Conservation (phyloP, 1,140 invertebrate genomes). For the silkworm (Bombyx mori) region DNA sequence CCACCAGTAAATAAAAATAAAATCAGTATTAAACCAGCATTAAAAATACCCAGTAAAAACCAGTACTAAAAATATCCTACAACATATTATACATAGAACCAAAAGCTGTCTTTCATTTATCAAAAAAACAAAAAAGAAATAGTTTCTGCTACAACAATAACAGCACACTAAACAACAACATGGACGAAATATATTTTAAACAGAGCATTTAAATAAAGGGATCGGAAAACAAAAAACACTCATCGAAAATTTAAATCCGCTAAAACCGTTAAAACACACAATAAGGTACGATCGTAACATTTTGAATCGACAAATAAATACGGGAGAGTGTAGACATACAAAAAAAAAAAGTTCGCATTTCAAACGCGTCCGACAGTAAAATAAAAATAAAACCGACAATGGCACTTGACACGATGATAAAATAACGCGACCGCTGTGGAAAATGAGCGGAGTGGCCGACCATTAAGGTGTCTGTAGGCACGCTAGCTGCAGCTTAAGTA, state of each 20-base stretch:
- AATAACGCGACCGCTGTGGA: slow-evolving; percentile 29
- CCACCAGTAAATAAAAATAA: too few relatives aligned
- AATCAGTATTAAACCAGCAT: too few relatives aligned
- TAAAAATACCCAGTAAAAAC: too few relatives aligned
- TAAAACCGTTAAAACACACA: background rate
- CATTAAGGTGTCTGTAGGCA: slow-evolving; percentile 27
- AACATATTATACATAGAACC: too few relatives aligned
- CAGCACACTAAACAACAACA: background rate
- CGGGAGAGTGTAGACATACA: background rate
- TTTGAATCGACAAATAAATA: background rate
- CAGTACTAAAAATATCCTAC: too few relatives aligned
- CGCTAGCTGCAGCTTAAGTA: slow-evolving; percentile 15
- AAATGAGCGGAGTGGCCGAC: slow-evolving; percentile 28
- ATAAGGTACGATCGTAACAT: background rate
- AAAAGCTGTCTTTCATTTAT: too few relatives aligned
- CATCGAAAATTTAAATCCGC: background rate
- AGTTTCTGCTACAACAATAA: background rate
- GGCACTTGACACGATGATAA: slow-evolving; percentile 31
- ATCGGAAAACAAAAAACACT: background rate
- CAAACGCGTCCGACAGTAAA: slow-evolving; percentile 10
- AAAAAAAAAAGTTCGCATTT: slow-evolving; percentile 1
- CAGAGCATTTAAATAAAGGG: background rate
- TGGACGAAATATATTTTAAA: background rate
- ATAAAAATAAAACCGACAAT: slow-evolving; percentile 25
- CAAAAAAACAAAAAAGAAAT: background rate